Evolutionary conservation across 2,888 invertebrate genomes (phyloP), one percentile per base, ranked within the genome.

Genomic region (Callosobruchus maculatus): DNA sequence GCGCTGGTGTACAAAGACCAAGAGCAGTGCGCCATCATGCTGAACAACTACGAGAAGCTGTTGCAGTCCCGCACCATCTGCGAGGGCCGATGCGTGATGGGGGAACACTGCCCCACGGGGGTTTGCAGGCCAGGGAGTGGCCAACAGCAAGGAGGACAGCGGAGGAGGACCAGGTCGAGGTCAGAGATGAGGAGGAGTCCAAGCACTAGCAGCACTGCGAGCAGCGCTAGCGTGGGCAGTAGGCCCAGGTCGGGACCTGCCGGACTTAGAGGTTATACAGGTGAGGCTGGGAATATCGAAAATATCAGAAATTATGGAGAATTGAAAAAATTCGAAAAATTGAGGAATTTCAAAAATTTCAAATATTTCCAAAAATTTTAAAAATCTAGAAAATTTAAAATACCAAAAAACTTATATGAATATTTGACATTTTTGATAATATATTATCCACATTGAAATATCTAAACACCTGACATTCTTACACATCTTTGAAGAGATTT

Each of bases 61-160:
- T 88, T 96, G 72, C 91, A 91, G 81, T 92, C 94, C 75, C 90
- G 92, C 77, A 93, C 95, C 82, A 94, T 96, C 77, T 96, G 96
- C 87, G 96, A 96, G 86, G 96, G 95, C 70, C 93, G 93, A 84
- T 96, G 96, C 85, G 90, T 93, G 2, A 91, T 95, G 89, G 95
- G 95, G 70, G 91, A 94, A 82, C 92, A 93, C 80, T 96, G 96
- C 88, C 96, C 96, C 7, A 95, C 95, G 81, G 96, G 96, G 87
- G 90, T 90, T 68, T 91, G 91, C 81, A 86, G 90, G 68, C 75
- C 81, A 70, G 75, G 76, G 22, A 71, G 79, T 68, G 71, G 82
- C 69, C 78, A 82, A 22, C 78, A 84, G 71, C 78, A 82, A 68
- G 79, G 80, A n/a, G 78, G 83, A 72, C 78, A 82, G 66, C 80